phyloP scores from a whole-genome alignment of 2,888 invertebrate genomes.

The Cenopis cana region DNA sequence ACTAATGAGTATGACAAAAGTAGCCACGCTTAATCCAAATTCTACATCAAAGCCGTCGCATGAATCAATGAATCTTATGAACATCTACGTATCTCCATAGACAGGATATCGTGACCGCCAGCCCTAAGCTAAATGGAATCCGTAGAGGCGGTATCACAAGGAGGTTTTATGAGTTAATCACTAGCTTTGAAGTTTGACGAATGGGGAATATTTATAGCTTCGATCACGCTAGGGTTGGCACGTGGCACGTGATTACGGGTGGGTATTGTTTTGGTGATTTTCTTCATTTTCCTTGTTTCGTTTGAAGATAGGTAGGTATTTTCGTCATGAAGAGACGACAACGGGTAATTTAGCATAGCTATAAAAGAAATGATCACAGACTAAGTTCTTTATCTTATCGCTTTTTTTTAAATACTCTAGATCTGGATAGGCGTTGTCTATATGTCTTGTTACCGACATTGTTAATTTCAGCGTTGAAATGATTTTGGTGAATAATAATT shows the following conservation, averaged over 20 bases:
- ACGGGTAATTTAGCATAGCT: no score
- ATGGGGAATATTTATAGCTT: slow-evolving; percentile 73
- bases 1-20: neutral
- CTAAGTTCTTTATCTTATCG: no score
- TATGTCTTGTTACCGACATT: no score
- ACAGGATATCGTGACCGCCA: slow-evolving; percentile 64
- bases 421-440: no score
- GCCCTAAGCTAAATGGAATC: slow-evolving; percentile 56
- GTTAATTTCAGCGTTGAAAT: no score
- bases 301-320: neutral
- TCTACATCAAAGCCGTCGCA: neutral
- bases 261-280: slow-evolving; percentile 5
- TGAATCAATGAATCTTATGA: neutral
- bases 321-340: no score
- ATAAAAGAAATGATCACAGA: no score
- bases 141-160: slow-evolving; percentile 54
- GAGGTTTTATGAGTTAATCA: slow-evolving; percentile 80
- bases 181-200: slow-evolving; percentile 79
- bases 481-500: no score
- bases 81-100: slow-evolving; percentile 18
- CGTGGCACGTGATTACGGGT: slow-evolving; percentile 23
- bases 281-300: neutral
- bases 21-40: neutral
- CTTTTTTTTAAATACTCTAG: no score
- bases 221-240: slow-evolving; percentile 59